Conservation (phyloP, 2,797 vertebrate species). For the Pangasius krempfi region DNA sequence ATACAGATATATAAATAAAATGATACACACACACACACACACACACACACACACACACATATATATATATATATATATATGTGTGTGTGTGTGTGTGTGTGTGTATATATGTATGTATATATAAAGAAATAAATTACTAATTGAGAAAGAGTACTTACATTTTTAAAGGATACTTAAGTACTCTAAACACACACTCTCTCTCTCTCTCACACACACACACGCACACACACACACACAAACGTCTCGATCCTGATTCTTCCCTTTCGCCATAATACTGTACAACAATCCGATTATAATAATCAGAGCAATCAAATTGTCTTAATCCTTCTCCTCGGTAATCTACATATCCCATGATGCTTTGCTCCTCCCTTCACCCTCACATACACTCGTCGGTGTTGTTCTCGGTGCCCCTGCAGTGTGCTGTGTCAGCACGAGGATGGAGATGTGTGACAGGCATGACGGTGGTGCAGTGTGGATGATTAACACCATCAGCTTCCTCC, state of each 20-base stretch:
- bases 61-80: too few relatives aligned
- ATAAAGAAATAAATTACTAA: too few relatives aligned
- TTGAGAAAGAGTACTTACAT: neutral
- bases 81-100: too few relatives aligned
- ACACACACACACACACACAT: too few relatives aligned
- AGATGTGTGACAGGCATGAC: conserved; percentile 26
- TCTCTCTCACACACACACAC: neutral
- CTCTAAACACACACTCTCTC: neutral
- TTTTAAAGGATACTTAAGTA: neutral
- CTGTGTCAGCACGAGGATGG: conserved; percentile 38
- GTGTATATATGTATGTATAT: too few relatives aligned
- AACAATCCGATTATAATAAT: neutral
- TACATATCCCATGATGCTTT: neutral
- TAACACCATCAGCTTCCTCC: conserved; percentile 11
- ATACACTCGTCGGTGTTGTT: neutral
- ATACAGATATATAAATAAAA: too few relatives aligned
- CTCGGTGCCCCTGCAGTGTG: conserved; percentile 8
- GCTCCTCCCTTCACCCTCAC: neutral
- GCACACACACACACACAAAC: neutral
- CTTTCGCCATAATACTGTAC: neutral
- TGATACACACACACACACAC: too few relatives aligned
- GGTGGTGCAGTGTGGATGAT: conserved; percentile 36
- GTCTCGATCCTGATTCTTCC: neutral
- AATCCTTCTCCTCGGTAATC: neutral
- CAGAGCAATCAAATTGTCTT: neutral